phyloP scores from a whole-genome alignment of 2,888 invertebrate species.

The Ischnura elegans region DNA sequence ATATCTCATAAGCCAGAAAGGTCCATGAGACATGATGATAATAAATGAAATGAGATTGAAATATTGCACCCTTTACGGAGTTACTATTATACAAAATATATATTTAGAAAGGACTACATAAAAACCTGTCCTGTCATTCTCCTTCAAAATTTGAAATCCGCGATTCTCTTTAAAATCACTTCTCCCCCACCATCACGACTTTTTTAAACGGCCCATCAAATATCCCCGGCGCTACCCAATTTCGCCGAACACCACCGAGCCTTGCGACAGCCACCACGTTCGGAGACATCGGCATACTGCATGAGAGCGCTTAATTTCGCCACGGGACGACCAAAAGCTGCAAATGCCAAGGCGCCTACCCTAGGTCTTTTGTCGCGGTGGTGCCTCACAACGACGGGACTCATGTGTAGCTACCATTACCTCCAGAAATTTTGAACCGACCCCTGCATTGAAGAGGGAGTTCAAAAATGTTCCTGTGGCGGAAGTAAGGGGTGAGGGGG shows the following conservation, averaged over 20 bases:
- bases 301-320: background rate
- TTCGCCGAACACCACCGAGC: background rate
- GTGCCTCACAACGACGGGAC: background rate
- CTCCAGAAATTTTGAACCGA: background rate
- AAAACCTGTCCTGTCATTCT: background rate
- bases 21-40: no score
- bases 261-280: background rate
- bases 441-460: background rate
- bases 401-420: background rate
- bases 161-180: background rate
- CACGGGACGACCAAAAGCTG: slow-evolving; percentile 7
- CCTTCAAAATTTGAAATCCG: background rate
- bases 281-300: background rate
- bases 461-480: no score
- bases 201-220: no score
- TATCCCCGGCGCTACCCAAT: background rate
- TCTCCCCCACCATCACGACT: background rate
- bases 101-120: no score
- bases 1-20: no score
- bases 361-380: background rate
- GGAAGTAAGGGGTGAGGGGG: no score
- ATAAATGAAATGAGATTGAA: no score
- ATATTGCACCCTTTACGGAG: no score
- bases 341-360: background rate
- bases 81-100: no score